Conservation (phyloP, 1,140 invertebrate genomes). For the Hyles euphorbiae region DNA sequence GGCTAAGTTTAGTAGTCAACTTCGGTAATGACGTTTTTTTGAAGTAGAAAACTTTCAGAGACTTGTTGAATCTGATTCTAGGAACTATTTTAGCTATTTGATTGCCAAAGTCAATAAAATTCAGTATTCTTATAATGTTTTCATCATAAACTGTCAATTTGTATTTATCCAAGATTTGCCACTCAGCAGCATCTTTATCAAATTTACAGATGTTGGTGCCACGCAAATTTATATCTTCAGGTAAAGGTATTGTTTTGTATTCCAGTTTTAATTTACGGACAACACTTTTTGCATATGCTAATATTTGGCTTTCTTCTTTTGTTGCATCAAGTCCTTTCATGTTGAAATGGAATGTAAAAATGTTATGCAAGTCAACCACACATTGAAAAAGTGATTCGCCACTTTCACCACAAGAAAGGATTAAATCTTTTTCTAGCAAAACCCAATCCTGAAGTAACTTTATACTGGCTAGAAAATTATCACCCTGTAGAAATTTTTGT, state of each 20-base stretch:
- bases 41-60: conserved; percentile 68
- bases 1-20: conserved; percentile 51
- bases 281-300: conserved; percentile 46
- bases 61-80: conserved; percentile 76
- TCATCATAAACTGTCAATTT: conserved; percentile 78
- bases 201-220: conserved; percentile 80
- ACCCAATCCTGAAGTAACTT: conserved; percentile 68
- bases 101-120: conserved; percentile 84
- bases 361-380: conserved; percentile 70
- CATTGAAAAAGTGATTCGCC: conserved; percentile 68
- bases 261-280: conserved; percentile 69
- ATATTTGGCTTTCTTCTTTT: conserved; percentile 36
- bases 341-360: conserved; percentile 61
- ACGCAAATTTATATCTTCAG: conserved; percentile 83
- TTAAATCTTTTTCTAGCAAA: conserved; percentile 66
- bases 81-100: conserved; percentile 79
- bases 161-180: conserved; percentile 78
- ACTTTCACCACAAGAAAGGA: conserved; percentile 68
- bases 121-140: conserved; percentile 80
- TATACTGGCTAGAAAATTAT: conserved; percentile 63
- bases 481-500: conserved; percentile 57
- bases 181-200: conserved; percentile 81
- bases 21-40: conserved; percentile 53
- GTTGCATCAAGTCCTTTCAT: conserved; percentile 34
- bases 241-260: conserved; percentile 78